phyloP scores from a whole-genome alignment of 2,888 invertebrate genomes.

The Temnothorax rugatulus region DNA sequence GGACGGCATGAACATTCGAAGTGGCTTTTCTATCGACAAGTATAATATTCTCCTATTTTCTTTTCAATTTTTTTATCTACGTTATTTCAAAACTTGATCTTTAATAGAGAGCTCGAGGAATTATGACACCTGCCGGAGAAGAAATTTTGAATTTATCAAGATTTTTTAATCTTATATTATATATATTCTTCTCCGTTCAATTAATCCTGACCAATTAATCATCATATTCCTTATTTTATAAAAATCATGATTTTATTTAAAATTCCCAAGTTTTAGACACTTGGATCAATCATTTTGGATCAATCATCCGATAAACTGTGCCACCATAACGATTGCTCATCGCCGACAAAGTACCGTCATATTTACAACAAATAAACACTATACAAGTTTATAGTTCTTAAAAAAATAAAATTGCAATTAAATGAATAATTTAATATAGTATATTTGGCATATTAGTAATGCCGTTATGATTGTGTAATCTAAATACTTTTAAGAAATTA shows the following conservation, averaged over 20 bases:
- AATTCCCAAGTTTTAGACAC: background rate
- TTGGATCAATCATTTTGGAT: background rate
- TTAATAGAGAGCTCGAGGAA: constrained; percentile 4
- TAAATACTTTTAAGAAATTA: constrained; percentile 34
- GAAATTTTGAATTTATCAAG: background rate
- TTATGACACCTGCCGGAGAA: background rate
- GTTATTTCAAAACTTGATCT: constrained; percentile 19
- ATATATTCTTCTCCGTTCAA: background rate
- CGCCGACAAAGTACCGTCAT: constrained; percentile 42
- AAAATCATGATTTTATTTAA: constrained; percentile 24
- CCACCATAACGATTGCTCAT: constrained; percentile 53
- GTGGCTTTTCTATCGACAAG: background rate
- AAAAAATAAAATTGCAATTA: constrained; percentile 79
- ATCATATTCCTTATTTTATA: background rate
- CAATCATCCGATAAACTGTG: constrained; percentile 34
- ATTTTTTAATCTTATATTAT: background rate
- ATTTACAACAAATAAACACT: constrained; percentile 61
- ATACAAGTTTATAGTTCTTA: constrained; percentile 70
- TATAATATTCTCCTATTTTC: background rate
- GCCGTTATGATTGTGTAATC: background rate
- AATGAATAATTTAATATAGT: constrained; percentile 76
- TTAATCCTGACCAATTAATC: background rate
- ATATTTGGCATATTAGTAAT: constrained; percentile 18
- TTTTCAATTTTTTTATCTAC: background rate
- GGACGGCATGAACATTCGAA: constrained; percentile 7